These are phyloP conservation scores for Carassius carassius DNA, from an alignment of 2,113 vertebrate species.

Conservation along the genomic window DNA sequence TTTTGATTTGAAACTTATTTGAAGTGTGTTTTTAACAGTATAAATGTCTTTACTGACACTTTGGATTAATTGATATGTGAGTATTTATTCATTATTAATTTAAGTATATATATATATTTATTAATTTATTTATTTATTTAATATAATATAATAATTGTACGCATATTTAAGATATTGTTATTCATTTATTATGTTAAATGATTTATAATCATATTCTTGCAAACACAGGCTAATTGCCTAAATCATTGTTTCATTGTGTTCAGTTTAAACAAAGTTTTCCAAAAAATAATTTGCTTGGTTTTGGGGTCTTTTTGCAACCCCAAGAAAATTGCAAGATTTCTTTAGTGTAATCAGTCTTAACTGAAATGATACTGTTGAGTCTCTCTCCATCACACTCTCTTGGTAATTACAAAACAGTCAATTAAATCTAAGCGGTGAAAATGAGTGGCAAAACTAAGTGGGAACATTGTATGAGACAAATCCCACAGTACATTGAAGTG, in stretches of 20 bases:
- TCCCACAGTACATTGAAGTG: background rate
- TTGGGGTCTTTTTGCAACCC: background rate
- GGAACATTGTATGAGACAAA: background rate
- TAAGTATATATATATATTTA: too few species aligned
- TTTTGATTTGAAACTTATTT: background rate
- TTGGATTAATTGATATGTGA: background rate
- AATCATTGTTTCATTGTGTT: background rate
- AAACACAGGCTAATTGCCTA: background rate
- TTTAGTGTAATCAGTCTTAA: background rate
- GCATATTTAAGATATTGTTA: too few species aligned
- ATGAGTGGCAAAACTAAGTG: background rate
- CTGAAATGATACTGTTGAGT: background rate
- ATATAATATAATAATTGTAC: too few species aligned
- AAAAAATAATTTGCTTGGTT: background rate
- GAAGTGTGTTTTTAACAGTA: background rate
- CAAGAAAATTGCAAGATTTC: background rate
- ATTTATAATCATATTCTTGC: too few species aligned
- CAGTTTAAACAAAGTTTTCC: background rate
- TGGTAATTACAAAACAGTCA: background rate
- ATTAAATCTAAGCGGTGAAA: background rate
- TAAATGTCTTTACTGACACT: too few species aligned
- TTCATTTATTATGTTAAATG: too few species aligned
- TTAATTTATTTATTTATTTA: too few species aligned
- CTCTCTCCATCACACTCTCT: background rate
- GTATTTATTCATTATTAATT: too few species aligned